Evolutionary conservation across 2,888 invertebrate species (phyloP), one percentile per base, ranked within the genome.

Genomic region (Mesochorus sp.): DNA sequence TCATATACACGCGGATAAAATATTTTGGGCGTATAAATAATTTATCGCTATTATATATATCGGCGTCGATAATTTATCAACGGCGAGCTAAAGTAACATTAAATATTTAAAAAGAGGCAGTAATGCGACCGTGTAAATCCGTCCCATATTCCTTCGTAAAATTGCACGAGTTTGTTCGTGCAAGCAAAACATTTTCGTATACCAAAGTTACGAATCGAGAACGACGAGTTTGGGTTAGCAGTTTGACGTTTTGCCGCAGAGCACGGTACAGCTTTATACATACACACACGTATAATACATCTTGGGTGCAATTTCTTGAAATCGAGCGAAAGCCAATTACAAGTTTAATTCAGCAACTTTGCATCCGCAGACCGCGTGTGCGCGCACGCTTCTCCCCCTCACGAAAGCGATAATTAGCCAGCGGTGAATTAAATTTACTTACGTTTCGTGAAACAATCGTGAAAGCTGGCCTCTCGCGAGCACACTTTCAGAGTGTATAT

Each of bases 291-390:
- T 14, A 39, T 12, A 19, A 39, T 19, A 61, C 17, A 44, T 44
- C 55, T 86, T 85, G 84, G n/a, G 84, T 80, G 83, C 85, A 86
- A 87, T 87, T 88, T 88, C 86, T 87, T 88, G 84, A 87, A 88
- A 88, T 88, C 86, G 84, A 84, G 86, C 84, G 85, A 87, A 87
- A 88, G 88, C 88, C 86, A 88, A 88, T 88, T 89, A 89, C 87
- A 88, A 90, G 89, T 89, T 90, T 87, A 88, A 88, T 88, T 89
- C 86, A 84, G 86, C 66, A 89, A 88, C 88, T 89, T 89, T 87
- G 84, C 82, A 80, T 85, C 66, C 28, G 34, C 42, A 12, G n/a
- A 28, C 26, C 37, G 51, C 61, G 42, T 34, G 37, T n/a, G n/a
- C n/a, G n/a, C n/a, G n/a, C n/a, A n/a, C n/a, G n/a, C n/a, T n/a